phyloP scores from a whole-genome alignment of 2,888 invertebrate genomes.

The Beris morrisii region DNA sequence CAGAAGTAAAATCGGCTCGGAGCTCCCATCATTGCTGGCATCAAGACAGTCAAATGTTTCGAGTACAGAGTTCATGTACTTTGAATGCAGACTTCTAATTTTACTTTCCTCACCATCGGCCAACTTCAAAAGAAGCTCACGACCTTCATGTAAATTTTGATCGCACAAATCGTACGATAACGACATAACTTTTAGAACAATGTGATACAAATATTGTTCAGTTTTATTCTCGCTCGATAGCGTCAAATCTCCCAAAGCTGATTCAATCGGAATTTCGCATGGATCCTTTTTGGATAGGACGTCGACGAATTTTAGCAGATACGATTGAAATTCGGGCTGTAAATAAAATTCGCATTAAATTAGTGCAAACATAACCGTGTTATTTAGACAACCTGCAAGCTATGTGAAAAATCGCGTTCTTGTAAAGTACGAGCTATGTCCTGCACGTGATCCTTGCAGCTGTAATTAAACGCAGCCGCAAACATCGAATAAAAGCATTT shows the following conservation, averaged over 20 bases:
- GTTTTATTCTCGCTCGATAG: conserved; percentile 34
- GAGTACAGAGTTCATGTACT: conserved; percentile 46
- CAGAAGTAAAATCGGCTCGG: conserved; percentile 51
- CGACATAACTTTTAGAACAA: conserved; percentile 50
- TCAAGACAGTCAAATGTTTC: conserved; percentile 50
- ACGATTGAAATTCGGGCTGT: conserved; percentile 47
- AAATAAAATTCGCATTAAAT: conserved; percentile 23
- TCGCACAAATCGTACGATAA: conserved; percentile 44
- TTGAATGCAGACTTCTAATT: conserved; percentile 46
- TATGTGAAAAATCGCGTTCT: conserved; percentile 48
- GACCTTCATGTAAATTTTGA: not conserved
- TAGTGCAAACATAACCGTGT: not conserved
- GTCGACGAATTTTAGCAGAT: conserved; percentile 46
- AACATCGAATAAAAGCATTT: conserved; percentile 53
- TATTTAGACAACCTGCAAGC: conserved; percentile 40
- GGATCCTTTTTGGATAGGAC: conserved; percentile 42
- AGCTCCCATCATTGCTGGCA: conserved; percentile 47
- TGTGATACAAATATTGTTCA: conserved; percentile 47
- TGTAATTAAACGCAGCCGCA: conserved; percentile 40
- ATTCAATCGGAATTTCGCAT: conserved; percentile 2
- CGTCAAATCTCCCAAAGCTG: conserved; percentile 33
- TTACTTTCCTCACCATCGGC: conserved; percentile 33
- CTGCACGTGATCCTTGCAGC: conserved; percentile 44
- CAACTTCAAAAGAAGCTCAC: conserved; percentile 10
- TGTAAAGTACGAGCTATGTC: conserved; percentile 45